phyloP scores from a whole-genome alignment of 2,113 vertebrate genomes.

The Morphnarchus princeps region DNA sequence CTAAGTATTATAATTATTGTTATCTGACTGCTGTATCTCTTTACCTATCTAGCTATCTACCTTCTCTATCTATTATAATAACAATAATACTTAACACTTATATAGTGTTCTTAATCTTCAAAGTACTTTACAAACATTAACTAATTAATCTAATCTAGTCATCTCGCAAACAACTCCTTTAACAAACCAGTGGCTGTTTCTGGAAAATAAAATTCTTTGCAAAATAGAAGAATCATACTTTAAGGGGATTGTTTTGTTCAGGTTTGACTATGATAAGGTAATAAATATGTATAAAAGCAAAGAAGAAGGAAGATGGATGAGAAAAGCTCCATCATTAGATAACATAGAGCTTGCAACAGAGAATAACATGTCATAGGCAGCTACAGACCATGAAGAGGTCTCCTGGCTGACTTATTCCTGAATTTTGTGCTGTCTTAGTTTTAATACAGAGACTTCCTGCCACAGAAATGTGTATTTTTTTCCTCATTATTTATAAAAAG shows the following conservation, averaged over 20 bases:
- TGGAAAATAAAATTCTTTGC: constrained; percentile 42
- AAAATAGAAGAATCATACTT: neutral
- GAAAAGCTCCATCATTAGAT: neutral
- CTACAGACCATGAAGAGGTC: neutral
- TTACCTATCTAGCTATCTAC: constrained; percentile 70
- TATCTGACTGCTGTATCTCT: constrained; percentile 68
- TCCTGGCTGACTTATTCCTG: neutral
- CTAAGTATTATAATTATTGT: constrained; percentile 66
- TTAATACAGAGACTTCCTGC: neutral
- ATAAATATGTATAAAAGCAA: constrained; percentile 45
- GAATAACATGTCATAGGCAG: rapidly evolving
- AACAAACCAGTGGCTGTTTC: constrained; percentile 47
- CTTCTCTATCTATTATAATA: constrained; percentile 66
- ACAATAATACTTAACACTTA: constrained; percentile 68
- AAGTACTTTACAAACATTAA: constrained; percentile 66
- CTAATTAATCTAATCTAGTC: constrained; percentile 68
- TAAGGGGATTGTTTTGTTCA: neutral
- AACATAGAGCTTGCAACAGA: neutral
- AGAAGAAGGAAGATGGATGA: neutral
- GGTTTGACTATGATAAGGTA: constrained; percentile 9
- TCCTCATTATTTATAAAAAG: neutral
- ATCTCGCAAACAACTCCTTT: constrained; percentile 56
- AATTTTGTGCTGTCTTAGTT: neutral
- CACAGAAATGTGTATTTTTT: neutral
- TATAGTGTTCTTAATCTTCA: constrained; percentile 69